A percentile compares a stretch with the other conserved stretches of the same genome.
phyloP scores from a whole-genome alignment of 2,113 vertebrate species.

The Telmatochromis sp. region DNA sequence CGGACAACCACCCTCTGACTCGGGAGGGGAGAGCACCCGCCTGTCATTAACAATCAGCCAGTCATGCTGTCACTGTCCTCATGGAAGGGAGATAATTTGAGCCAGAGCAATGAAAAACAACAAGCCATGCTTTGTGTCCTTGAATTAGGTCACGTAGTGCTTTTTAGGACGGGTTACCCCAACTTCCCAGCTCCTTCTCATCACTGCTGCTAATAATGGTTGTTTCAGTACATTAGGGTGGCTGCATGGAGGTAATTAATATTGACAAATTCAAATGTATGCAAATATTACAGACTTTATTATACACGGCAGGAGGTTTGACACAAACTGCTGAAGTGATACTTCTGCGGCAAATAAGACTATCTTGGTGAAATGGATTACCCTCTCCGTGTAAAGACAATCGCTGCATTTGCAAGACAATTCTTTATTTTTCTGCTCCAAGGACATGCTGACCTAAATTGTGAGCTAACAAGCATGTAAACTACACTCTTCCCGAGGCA shows the following conservation, averaged over 20 bases:
- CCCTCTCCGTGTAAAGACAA: constrained; percentile 22
- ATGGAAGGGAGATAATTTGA: constrained; percentile 17
- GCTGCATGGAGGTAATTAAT: constrained; percentile 10
- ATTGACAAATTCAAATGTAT: constrained; percentile 36
- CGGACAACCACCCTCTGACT: constrained; percentile 31
- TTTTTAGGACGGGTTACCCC: neutral
- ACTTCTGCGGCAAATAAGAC: constrained; percentile 21
- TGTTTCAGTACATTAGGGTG: neutral
- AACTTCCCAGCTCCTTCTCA: neutral
- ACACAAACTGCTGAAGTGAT: constrained; percentile 46
- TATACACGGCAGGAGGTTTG: neutral
- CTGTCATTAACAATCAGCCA: constrained; percentile 54
- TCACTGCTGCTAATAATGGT: neutral
- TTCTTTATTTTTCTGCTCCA: constrained; percentile 48
- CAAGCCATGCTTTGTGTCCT: neutral
- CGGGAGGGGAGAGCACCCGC: neutral
- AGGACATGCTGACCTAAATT: constrained; percentile 72
- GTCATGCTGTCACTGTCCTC: constrained; percentile 33
- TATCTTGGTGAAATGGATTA: constrained; percentile 51
- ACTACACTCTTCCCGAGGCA: constrained; percentile 46
- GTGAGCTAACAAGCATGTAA: constrained; percentile 64
- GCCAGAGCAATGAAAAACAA: neutral
- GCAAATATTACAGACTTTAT: constrained; percentile 27
- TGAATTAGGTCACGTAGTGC: constrained; percentile 13
- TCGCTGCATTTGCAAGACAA: constrained; percentile 47